Conservation (phyloP, 2,888 invertebrate species). For the Herminia tarsipennalis region DNA sequence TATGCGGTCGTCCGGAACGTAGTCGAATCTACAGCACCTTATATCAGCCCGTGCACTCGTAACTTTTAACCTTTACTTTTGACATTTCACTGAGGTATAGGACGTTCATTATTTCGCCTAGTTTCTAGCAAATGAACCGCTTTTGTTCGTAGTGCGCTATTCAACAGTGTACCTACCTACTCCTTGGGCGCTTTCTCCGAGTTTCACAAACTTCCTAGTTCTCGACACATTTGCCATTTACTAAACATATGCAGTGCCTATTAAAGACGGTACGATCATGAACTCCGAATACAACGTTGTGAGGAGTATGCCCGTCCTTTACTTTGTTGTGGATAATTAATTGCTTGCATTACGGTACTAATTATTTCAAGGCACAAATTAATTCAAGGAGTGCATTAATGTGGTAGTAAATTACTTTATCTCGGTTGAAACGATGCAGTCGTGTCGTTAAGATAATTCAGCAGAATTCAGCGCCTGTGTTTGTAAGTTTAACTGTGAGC, state of each 20-base stretch:
- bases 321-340: constrained; percentile 59
- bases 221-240: constrained; percentile 72
- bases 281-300: constrained; percentile 62
- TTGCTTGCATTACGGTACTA: constrained; percentile 43
- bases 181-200: constrained; percentile 72
- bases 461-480: too few relatives aligned
- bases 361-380: constrained; percentile 32
- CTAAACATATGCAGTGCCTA: constrained; percentile 66
- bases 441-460: constrained; percentile 12
- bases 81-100: constrained; percentile 74
- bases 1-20: too few relatives aligned
- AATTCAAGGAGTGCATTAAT: constrained; percentile 26
- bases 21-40: constrained; percentile 23
- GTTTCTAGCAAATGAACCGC: constrained; percentile 77
- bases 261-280: constrained; percentile 67
- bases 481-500: too few relatives aligned
- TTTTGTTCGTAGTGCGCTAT: constrained; percentile 74
- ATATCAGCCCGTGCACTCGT: constrained; percentile 58
- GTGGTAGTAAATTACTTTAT: constrained; percentile 23
- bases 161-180: constrained; percentile 57
- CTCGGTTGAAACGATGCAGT: constrained; percentile 27
- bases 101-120: constrained; percentile 75
- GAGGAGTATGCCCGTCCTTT: constrained; percentile 54
- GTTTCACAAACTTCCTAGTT: constrained; percentile 74
- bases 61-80: constrained; percentile 80